Base-by-base conservation (phyloP, 2,888 invertebrate genomes). In the Sinotaia quadrata region DNA sequence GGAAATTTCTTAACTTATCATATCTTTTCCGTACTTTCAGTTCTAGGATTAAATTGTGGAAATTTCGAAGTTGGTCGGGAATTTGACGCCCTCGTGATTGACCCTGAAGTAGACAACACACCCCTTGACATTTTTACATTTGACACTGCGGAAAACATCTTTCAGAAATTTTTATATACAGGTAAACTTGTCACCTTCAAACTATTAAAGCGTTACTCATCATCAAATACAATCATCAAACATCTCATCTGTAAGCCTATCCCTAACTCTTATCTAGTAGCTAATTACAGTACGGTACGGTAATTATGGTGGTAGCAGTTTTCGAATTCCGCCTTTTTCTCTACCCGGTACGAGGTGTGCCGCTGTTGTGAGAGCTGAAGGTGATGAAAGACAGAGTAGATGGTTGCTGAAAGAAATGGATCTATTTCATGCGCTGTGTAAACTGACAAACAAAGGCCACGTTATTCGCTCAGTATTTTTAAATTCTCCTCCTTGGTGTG, bases 41-140 rank as follows among this genome's bases (percentile, higher is more conserved):
- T 94, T 31, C 89, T 96, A 49, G 91, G 91, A 2, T 84, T 96
- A 75, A 92, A 92, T n/a, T 87, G 94, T 60, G 96, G 96, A 21
- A 95, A 93, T 88, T 94, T 97, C 80, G 89, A 91, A 76, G 87
- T 91, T 5, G 95, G 94, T 27, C 96, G 96, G 87, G 92, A 94
- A 67, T 95, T 97, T 81, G 97, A 97, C 89, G 96, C 95, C 0
- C 88, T 97, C 0, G 80, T 95, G 0, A 89, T 96, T 36, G 93
- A 95, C 81, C 90, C 93, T n/a, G 84, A 87, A 15, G 89, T 91
- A 21, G 82, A 82, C 0, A 79, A 81, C 31, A 73, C 79, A n/a
- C 78, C 78, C 3, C 68, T 85, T 59, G 82, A 86, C 67, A 57
- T 81, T 5, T 84, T 83, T 63, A 68, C 76, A 1, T 75, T 76